Conservation (phyloP, 2,113 vertebrate genomes). For the Pristiophorus japonicus region DNA sequence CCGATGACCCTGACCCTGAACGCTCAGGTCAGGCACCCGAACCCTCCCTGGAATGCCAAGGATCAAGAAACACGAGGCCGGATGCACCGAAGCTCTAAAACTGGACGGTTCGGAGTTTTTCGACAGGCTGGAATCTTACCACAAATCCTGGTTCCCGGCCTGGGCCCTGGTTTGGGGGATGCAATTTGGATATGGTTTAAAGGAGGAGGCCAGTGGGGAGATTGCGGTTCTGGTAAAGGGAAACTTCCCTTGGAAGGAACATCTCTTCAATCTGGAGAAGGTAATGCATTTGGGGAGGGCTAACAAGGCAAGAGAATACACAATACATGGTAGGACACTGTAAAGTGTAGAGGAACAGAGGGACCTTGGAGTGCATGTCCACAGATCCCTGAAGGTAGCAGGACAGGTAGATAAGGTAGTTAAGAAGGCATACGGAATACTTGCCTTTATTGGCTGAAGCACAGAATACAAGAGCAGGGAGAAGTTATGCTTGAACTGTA, state of each 20-base stretch:
- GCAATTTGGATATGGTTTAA: slow-evolving; percentile 61
- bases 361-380: too few relatives aligned
- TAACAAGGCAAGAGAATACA: too few relatives aligned
- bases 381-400: too few relatives aligned
- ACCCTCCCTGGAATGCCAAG: slow-evolving; percentile 82
- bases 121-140: slow-evolving; percentile 72
- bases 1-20: slow-evolving; percentile 74
- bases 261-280: slow-evolving; percentile 74
- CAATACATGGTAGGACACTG: too few relatives aligned
- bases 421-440: too few relatives aligned
- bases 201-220: slow-evolving; percentile 78
- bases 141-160: slow-evolving; percentile 76
- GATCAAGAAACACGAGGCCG: slow-evolving; percentile 74
- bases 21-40: slow-evolving; percentile 72
- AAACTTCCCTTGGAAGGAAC: slow-evolving; percentile 87
- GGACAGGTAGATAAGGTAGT: too few relatives aligned
- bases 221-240: slow-evolving; percentile 68
- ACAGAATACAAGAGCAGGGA: too few relatives aligned
- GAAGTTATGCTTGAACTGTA: too few relatives aligned
- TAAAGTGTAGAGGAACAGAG: too few relatives aligned
- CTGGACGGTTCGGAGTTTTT: slow-evolving; percentile 76
- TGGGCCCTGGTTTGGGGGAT: slow-evolving; percentile 63
- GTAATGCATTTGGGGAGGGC: too few relatives aligned
- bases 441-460: too few relatives aligned
- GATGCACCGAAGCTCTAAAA: slow-evolving; percentile 73